Base-by-base conservation (phyloP, 2,888 invertebrate genomes). In the Allophyes oxyacanthae region DNA sequence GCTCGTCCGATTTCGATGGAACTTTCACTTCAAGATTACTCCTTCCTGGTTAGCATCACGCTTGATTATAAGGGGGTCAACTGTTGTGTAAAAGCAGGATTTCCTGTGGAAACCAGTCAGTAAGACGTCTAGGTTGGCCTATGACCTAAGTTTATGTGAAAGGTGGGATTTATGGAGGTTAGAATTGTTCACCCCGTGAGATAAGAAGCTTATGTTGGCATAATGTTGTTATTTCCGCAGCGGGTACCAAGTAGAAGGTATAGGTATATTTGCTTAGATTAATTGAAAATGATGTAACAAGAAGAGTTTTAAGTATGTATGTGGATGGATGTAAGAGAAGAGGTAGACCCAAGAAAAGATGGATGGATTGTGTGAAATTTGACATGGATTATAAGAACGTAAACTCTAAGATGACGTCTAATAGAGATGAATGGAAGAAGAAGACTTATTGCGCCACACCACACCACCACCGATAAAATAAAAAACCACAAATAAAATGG, bases 81-180 rank as follows among this genome's bases (percentile, higher is more conserved):
- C 3, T 32, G 55, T 64, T 59, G 64, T 64, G 34, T 59, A 69
- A 70, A 53, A 33, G 42, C 49, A 58, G 54, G 65, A 62, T 65
- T 70, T 70, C 71, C 58, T 65, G 20, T 38, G 49, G 33, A 53
- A 70, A 70, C 71, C 32, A 55, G 69, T 62, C 38, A 13, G 33
- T 6, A 15, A 41, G 49, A 52, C 44, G 48, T 42, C 60, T 61
- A 8, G 14, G n/a, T 1, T 65, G 42, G 10, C 45, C 57, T 61
- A 0, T 46, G 70, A 52, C 33, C 55, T 38, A 10, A 9, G 49
- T 20, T 40, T 33, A 28, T 33, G 54, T 34, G 65, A 70, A 55
- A 69, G 49, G 25, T n/a, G 45, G 33, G 44, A 36, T n/a, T 49
- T 58, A 52, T 52, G 2, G 44, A 53, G 15, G 37, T 34, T 26